A percentile compares a stretch with the other conserved stretches of the same genome.
phyloP scores from a whole-genome alignment of 2,888 invertebrate species.

The Noctua comes region DNA sequence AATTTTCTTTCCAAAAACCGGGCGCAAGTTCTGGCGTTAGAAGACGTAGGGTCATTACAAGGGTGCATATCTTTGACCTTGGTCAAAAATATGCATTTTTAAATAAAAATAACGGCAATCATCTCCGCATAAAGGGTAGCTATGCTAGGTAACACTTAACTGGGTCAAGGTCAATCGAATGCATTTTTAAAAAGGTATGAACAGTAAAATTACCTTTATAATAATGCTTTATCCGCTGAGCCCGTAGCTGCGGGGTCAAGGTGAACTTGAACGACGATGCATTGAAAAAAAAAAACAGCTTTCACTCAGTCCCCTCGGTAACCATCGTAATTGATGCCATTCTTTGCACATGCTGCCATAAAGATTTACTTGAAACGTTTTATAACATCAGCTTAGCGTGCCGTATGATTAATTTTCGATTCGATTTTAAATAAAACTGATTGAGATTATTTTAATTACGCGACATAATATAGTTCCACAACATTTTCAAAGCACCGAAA shows the following conservation, averaged over 20 bases:
- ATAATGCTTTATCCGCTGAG: constrained; percentile 5
- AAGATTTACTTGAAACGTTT: not conserved
- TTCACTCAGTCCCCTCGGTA: constrained; percentile 6
- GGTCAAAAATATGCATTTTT: not conserved
- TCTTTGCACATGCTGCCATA: not conserved
- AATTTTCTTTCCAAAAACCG: not conserved
- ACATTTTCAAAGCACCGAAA: constrained; percentile 9
- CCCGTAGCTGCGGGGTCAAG: constrained; percentile 20
- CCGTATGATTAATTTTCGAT: not conserved
- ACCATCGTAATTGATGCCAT: not conserved
- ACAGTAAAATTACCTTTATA: constrained; percentile 18
- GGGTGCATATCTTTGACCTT: not conserved
- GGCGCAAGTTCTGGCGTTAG: not conserved
- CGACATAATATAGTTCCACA: not conserved
- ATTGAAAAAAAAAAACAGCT: constrained; percentile 17
- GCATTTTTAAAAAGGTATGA: constrained; percentile 43
- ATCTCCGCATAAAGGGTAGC: not conserved
- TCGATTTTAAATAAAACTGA: not conserved
- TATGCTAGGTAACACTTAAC: constrained; percentile 14
- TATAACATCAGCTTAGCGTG: not conserved
- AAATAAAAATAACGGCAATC: constrained; percentile 3
- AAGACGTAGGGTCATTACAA: not conserved
- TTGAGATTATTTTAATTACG: constrained; percentile 12
- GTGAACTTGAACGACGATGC: not conserved
- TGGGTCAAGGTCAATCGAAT: constrained; percentile 54